phyloP scores from a whole-genome alignment of 2,888 invertebrate species.

The Anticlea derivata region DNA sequence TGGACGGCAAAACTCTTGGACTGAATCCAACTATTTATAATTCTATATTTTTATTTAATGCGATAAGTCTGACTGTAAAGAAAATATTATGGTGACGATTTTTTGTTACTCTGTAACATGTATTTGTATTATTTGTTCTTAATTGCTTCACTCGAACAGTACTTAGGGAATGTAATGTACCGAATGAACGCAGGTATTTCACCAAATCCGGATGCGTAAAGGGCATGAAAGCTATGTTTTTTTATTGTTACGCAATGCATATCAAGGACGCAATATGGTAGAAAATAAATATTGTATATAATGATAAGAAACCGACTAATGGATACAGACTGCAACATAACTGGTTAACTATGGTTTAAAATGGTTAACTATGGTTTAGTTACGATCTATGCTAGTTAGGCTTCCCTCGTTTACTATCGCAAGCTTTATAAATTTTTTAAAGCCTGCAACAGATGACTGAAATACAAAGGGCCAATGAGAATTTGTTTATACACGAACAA shows the following conservation, averaged over 20 bases:
- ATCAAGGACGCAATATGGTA: constrained; percentile 84
- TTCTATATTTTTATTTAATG: constrained; percentile 81
- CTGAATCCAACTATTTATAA: constrained; percentile 77
- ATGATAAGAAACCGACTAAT: constrained; percentile 74
- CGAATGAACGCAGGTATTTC: constrained; percentile 50
- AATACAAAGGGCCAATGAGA: constrained; percentile 76
- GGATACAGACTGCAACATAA: constrained; percentile 78
- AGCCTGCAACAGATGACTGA: constrained; percentile 79
- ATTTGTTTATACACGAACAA: constrained; percentile 63
- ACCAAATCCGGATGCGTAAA: constrained; percentile 65
- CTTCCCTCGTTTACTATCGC: constrained; percentile 76
- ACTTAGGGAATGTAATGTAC: constrained; percentile 65
- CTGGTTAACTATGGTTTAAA: constrained; percentile 79
- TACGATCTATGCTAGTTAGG: constrained; percentile 79
- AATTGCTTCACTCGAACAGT: constrained; percentile 76
- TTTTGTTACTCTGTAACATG: constrained; percentile 73
- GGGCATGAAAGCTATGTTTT: constrained; percentile 80
- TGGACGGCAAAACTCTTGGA: constrained; percentile 49
- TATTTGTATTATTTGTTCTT: constrained; percentile 73
- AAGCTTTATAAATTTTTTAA: constrained; percentile 73
- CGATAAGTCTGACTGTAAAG: constrained; percentile 81
- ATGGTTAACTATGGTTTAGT: constrained; percentile 80
- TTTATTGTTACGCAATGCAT: constrained; percentile 84
- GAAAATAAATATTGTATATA: constrained; percentile 84
- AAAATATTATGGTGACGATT: constrained; percentile 66